Conservation (phyloP, 2,888 invertebrate species). For the Halocaridina rubra region DNA sequence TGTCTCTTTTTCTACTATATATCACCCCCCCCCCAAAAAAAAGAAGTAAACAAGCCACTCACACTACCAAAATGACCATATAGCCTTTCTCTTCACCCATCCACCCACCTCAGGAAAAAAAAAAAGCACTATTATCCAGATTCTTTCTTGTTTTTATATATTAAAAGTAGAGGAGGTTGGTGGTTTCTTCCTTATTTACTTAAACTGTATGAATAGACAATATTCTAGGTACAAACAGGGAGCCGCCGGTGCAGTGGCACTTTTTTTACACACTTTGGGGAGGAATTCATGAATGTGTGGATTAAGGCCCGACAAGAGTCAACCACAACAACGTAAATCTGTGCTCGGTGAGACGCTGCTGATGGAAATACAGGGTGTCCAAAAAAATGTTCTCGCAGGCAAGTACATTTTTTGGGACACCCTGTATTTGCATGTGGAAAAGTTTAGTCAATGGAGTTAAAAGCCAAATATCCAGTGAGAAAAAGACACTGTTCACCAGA, state of each 20-base stretch:
- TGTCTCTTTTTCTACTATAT: slow-evolving; percentile 7
- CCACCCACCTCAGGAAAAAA: too few species aligned
- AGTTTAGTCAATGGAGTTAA: too few species aligned
- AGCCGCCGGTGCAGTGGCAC: slow-evolving; percentile 41
- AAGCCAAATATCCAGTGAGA: too few species aligned
- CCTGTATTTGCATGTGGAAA: too few species aligned
- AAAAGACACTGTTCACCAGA: too few species aligned
- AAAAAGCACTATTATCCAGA: too few species aligned
- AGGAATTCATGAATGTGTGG: not conserved
- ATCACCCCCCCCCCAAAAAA: slow-evolving; percentile 12
- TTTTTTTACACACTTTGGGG: slow-evolving; percentile 27
- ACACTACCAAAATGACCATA: slow-evolving; percentile 45
- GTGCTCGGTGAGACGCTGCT: slow-evolving; percentile 48
- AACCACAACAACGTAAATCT: slow-evolving; percentile 26
- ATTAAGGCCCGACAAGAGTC: slow-evolving; percentile 40
- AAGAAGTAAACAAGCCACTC: slow-evolving; percentile 42
- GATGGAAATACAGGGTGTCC: too few species aligned
- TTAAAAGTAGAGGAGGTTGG: slow-evolving; percentile 36
- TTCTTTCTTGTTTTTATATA: too few species aligned
- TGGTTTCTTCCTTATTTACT: slow-evolving; percentile 25
- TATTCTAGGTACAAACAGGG: slow-evolving; percentile 39
- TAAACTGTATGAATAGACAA: slow-evolving; percentile 1
- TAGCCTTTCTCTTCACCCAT: not conserved
- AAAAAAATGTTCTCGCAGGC: too few species aligned
- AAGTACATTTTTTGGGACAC: too few species aligned